Evolutionary conservation across 2,797 vertebrate species (phyloP), one percentile per base, ranked within the genome.

Genomic region (Geotrypetes seraphini): DNA sequence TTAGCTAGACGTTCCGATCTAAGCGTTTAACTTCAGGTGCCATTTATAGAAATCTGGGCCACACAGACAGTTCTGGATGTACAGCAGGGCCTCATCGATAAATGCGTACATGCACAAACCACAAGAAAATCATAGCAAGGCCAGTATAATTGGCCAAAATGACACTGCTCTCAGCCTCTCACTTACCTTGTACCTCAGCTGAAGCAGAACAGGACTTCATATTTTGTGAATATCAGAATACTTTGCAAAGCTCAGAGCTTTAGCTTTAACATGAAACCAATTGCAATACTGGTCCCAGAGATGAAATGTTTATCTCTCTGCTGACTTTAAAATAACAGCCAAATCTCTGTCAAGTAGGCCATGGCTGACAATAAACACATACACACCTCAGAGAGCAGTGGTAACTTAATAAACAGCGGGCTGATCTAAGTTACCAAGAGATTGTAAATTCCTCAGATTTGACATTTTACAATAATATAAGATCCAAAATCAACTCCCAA

Each of bases 391-490:
- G 40, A 36, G 35, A 16, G 29, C 0, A 1, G 21, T 47, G 25
- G 18, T 21, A 25, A 26, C 31, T 60, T 50, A 43, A 43, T 58
- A 19, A 12, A 16, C 3, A 6, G 22, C 34, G 44, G 49, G 21
- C 16, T 19, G 26, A n/a, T n/a, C n/a, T n/a, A n/a, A n/a, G n/a
- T n/a, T n/a, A n/a, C n/a, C 8, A 43, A 24, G 51, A 58, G 41
- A 47, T 39, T 38, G 58, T 4, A 2, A 49, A 43, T 47, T 64
- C 53, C 64, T 54, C 28, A 22, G n/a, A 25, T 50, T 24, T 57
- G 64, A 54, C 55, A 19, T 54, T 43, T 39, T 47, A 44, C 36
- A 66, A 58, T 34, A 41, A 62, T 62, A 54, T 17, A 21, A 22
- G 47, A 49, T 57, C 44, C 30, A 43, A 47, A 35, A 16, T 16